phyloP scores from a whole-genome alignment of 2,888 invertebrate genomes.

The Pyrocoelia pectoralis region DNA sequence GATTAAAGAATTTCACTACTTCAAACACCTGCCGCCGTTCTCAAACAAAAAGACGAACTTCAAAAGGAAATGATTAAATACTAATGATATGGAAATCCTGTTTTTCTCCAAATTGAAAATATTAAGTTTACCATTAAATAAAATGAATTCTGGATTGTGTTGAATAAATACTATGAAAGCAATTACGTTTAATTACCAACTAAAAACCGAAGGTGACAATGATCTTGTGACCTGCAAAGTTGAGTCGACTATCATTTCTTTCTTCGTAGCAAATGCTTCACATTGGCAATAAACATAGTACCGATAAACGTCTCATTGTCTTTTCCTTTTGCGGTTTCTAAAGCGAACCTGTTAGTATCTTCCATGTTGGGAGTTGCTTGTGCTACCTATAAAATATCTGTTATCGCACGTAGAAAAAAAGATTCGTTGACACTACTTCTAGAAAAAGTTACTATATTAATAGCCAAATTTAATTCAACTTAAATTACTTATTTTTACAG shows the following conservation, averaged over 20 bases:
- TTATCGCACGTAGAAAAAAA: constrained; percentile 16
- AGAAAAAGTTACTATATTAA: no score
- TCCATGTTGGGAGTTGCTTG: constrained; percentile 38
- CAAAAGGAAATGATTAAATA: constrained; percentile 15
- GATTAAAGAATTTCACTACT: constrained; percentile 13
- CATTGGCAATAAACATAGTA: constrained; percentile 33
- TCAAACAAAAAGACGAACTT: constrained; percentile 11
- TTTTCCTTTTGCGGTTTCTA: constrained; percentile 38
- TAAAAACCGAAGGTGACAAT: neutral
- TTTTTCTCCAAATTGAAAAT: neutral
- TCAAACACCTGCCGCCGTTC: constrained; percentile 17
- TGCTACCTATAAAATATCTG: constrained; percentile 21
- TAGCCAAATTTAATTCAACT: neutral
- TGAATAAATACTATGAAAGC: neutral
- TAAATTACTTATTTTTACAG: constrained; percentile 61
- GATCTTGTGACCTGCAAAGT: constrained; percentile 20
- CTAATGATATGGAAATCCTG: constrained; percentile 2
- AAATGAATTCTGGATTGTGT: neutral
- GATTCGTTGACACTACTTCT: neutral
- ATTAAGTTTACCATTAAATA: neutral
- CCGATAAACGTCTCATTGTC: constrained; percentile 39
- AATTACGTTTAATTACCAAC: neutral
- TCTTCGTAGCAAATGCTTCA: constrained; percentile 23
- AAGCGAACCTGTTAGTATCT: constrained; percentile 42
- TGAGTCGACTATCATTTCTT: constrained; percentile 25